Conservation (phyloP, 1,140 invertebrate species). For the Hypsibius dujardini region DNA sequence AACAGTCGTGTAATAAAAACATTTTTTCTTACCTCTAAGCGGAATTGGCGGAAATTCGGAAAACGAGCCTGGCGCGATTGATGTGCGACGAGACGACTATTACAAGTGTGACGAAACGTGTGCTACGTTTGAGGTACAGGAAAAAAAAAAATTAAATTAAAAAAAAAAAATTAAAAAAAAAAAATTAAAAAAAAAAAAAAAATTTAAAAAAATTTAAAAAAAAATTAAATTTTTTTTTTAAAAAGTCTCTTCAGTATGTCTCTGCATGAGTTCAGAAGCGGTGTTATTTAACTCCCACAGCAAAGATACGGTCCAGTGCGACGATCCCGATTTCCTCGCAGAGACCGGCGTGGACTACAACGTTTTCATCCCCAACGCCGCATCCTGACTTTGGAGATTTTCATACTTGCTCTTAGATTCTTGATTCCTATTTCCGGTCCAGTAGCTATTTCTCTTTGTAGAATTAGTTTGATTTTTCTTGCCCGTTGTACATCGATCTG, state of each 20-base stretch:
- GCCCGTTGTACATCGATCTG: too few relatives aligned
- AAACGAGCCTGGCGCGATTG: not conserved
- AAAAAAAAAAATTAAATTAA: too few relatives aligned
- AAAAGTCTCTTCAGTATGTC: not conserved
- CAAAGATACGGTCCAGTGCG: not conserved
- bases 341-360: conserved; percentile 3
- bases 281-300: not conserved
- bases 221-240: not conserved
- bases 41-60: not conserved
- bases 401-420: too few relatives aligned
- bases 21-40: not conserved
- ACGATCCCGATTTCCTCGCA: not conserved
- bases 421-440: too few relatives aligned
- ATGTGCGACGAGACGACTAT: not conserved
- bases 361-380: not conserved
- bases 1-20: too few relatives aligned
- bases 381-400: too few relatives aligned
- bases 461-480: too few relatives aligned
- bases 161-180: too few relatives aligned
- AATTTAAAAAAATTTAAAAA: too few relatives aligned
- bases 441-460: too few relatives aligned
- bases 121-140: not conserved
- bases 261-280: not conserved
- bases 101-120: not conserved
- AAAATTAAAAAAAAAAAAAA: too few relatives aligned